Evolutionary conservation across 2,113 vertebrate genomes (phyloP), one percentile per base, ranked within the genome.

Genomic region (Melanocharis versteri): DNA sequence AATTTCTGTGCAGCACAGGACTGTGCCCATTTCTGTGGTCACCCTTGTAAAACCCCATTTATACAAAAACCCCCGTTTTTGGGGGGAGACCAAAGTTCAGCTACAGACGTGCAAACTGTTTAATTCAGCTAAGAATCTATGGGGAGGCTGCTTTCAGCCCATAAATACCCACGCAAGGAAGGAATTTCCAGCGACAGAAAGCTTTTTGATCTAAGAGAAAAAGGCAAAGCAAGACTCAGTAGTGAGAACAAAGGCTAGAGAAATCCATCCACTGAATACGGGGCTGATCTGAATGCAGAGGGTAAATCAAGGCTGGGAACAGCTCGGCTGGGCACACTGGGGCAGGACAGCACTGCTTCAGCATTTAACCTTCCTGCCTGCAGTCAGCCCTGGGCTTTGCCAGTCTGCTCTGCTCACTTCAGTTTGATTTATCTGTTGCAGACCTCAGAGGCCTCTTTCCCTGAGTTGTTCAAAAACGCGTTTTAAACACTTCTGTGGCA

Each of bases 261-360:
- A 30, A 64, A 80, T 76, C 33, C 5, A 1, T 6, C 7, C 4
- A 5, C 5, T 48, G 47, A 86, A 35, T 20, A 51, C 0, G 1
- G 48, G n/a, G 72, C 53, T 58, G 71, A 17, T 53, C 21, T 13
- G 16, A 71, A 42, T n/a, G 19, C 51, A 42, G 50, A 1, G 4
- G 40, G 61, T 50, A 58, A 92, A 83, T 56, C 71, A 47, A 31
- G 76, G 13, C 53, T 68, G 76, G 47, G 79, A 73, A 24, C 23
- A 39, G 54, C 54, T 54, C 26, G 60, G 91, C 53, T 62, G 58
- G 73, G 27, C 24, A 12, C 47, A 5, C 7, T 3, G 7, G 68
- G 7, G 53, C 53, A 80, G 72, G 77, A n/a, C 23, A 27, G 45
- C 30, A 6, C 31, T 21, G 44, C 58, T 72, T 30, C 87, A 53